phyloP scores from a whole-genome alignment of 2,888 invertebrate species.

The Watsonalla cultraria region DNA sequence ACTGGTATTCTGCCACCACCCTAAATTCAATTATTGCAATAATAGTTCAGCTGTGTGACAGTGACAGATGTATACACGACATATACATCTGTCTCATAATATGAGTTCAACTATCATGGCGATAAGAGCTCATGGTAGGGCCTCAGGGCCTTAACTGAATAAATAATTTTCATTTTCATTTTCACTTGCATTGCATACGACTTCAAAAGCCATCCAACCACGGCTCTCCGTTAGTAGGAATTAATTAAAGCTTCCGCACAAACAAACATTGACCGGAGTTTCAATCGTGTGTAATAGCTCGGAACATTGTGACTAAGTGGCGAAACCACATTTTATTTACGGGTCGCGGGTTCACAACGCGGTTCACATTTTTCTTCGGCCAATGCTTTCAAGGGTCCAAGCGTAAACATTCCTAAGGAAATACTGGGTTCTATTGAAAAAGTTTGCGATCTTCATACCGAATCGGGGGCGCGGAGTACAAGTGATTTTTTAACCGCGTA shows the following conservation, averaged over 20 bases:
- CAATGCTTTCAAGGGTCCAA: slow-evolving; percentile 18
- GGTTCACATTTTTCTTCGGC: slow-evolving; percentile 29
- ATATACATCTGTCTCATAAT: too few relatives aligned
- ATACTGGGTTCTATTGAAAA: slow-evolving; percentile 21
- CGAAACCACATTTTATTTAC: slow-evolving; percentile 50
- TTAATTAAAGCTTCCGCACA: neutral
- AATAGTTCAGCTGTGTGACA: too few relatives aligned
- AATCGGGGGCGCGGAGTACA: slow-evolving; percentile 24
- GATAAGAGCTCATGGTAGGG: too few relatives aligned
- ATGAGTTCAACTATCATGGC: too few relatives aligned
- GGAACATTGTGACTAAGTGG: slow-evolving; percentile 43
- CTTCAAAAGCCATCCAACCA: too few relatives aligned
- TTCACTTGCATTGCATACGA: too few relatives aligned
- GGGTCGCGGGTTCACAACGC: slow-evolving; percentile 29
- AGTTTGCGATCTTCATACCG: slow-evolving; percentile 13
- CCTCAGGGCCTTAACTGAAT: too few relatives aligned
- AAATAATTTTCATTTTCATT: too few relatives aligned
- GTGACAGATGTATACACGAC: too few relatives aligned
- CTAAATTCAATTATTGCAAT: too few relatives aligned
- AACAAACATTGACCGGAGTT: slow-evolving; percentile 12
- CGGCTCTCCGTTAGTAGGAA: too few relatives aligned
- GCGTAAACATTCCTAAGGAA: slow-evolving; percentile 20
- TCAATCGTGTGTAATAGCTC: slow-evolving; percentile 36
- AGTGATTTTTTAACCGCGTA: slow-evolving; percentile 12
- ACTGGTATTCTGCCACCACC: too few relatives aligned